Percentiles rank a stretch among this genome's conserved stretches.
Conservation (phyloP, 2,888 invertebrate species). For the Abrostola tripartita region DNA sequence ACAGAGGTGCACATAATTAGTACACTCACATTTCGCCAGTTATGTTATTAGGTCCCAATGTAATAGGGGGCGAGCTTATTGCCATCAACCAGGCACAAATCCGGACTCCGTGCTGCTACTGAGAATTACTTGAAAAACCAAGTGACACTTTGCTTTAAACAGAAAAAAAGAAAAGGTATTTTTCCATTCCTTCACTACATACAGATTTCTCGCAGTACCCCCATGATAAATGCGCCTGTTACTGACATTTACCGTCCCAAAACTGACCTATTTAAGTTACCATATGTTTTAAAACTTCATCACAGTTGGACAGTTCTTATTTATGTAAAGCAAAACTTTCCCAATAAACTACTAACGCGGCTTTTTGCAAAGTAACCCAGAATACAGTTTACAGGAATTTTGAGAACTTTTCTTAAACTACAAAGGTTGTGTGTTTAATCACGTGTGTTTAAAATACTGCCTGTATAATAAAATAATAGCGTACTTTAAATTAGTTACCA, state of each 20-base stretch:
- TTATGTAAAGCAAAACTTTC: conserved; percentile 47
- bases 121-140: no score
- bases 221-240: conserved; percentile 4
- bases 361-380: conserved; percentile 31
- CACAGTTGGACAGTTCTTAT: conserved; percentile 53
- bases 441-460: background rate
- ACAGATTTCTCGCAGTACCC: no score
- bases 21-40: no score
- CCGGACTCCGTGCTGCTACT: no score
- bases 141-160: no score
- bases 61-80: no score
- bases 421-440: conserved; percentile 16
- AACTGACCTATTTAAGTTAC: conserved; percentile 25
- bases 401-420: conserved; percentile 23
- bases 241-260: background rate
- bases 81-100: no score
- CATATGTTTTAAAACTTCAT: conserved; percentile 48
- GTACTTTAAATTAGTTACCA: no score
- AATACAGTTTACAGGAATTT: conserved; percentile 36
- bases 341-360: conserved; percentile 46
- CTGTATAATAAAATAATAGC: no score
- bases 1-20: no score
- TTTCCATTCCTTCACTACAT: background rate
- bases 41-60: no score
- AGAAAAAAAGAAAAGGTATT: no score